Base-by-base conservation (phyloP, 2,113 vertebrate species). In the Anoplopoma fimbria region DNA sequence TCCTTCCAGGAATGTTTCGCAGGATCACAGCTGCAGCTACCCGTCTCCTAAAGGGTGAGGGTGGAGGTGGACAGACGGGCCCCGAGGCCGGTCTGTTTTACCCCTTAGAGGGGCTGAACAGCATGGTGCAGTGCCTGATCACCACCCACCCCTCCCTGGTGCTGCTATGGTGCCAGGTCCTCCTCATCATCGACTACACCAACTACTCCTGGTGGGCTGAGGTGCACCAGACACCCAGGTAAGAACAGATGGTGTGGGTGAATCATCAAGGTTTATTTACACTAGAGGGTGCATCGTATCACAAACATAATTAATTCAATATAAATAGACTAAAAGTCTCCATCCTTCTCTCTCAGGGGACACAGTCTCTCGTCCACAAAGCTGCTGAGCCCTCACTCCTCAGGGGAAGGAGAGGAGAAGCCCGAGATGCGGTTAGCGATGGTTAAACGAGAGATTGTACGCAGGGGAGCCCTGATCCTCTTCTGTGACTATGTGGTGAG, bases 401-500 rank as follows among this genome's bases (percentile, higher is more conserved):
- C 96, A 36, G 95, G 90, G 27, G 96, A 97, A 64, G 94, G 92
- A 0, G 96, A 96, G 21, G 96, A 96, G 29, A 90, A 92, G 33
- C 87, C 90, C 0, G 96, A 95, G 63, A 92, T 93, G 10, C 95
- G 87, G 23, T 95, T 96, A 29, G 95, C 97, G 29, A 93, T 97
- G 96, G 97, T 97, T 91, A 99, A 97, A 82, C 90, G 96, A 84
- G 98, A 99, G 88, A 97, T 99, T 1, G 98, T 99, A 7, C 96
- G 97, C 84, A 94, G 97, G 88, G 98, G 98, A 45, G 97, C 98
- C 0, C 97, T 99, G 42, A 97, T 99, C 78, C 96, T 99, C 83
- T 99, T 99, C 91, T 99, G 98, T 86, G 98, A 99, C 90, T 99
- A 99, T 9, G 98, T 99, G 76, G 98, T 99, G 89, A 97, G 97